Evolutionary conservation across 2,888 invertebrate species (phyloP).

Genomic region (Lasioglossum morio): DNA sequence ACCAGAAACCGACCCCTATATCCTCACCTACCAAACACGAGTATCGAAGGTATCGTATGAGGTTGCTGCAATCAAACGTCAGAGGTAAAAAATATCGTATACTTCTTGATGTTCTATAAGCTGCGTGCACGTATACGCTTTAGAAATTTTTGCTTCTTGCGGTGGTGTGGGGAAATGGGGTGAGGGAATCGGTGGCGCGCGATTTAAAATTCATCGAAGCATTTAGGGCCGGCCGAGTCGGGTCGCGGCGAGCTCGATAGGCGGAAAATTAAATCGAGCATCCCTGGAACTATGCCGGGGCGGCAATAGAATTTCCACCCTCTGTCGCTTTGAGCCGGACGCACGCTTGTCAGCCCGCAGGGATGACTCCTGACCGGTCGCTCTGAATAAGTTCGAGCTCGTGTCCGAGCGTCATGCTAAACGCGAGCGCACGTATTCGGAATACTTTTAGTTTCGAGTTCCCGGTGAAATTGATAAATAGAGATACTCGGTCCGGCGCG

Average conservation of each 20-base stretch:
- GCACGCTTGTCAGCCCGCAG: conserved; percentile 17
- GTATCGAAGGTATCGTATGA: neutral
- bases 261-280: conserved; percentile 42
- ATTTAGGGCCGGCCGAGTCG: conserved; percentile 19
- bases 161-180: neutral
- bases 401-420: neutral
- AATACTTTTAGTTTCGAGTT: neutral
- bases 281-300: conserved; percentile 21
- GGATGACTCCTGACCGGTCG: conserved; percentile 12
- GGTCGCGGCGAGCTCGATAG: conserved; percentile 24
- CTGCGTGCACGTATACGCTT: neutral
- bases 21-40: neutral
- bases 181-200: neutral
- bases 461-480: conserved; percentile 1
- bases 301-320: conserved; percentile 33
- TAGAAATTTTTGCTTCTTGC: neutral
- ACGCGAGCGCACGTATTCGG: neutral
- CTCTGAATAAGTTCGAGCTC: neutral
- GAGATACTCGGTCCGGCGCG: neutral
- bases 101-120: too few relatives aligned
- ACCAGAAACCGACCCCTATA: neutral
- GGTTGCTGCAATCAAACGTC: neutral
- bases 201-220: conserved; percentile 44
- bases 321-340: conserved; percentile 25
- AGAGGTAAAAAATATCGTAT: neutral